Percentiles rank a stretch among this genome's conserved stretches.
These are phyloP conservation scores for Lagocephalus sceleratus DNA, from an alignment of 2,797 vertebrate species.

Conservation along the genomic window DNA sequence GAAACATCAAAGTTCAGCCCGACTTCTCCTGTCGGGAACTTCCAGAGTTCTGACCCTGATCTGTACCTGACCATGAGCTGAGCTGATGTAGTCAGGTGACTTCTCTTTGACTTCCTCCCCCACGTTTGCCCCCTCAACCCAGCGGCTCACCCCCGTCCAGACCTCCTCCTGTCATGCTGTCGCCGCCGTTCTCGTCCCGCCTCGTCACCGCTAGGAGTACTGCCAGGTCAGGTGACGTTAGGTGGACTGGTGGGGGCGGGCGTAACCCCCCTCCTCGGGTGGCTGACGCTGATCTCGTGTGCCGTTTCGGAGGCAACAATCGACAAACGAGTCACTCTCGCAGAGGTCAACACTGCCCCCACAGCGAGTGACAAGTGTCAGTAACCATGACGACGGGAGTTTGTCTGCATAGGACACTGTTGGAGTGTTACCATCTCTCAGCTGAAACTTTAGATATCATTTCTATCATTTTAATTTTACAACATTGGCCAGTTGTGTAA, in stretches of 20 bases:
- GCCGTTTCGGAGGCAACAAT: constrained; percentile 50
- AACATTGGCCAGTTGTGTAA: too few relatives aligned
- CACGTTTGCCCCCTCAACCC: constrained; percentile 45
- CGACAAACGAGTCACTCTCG: constrained; percentile 46
- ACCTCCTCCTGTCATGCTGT: too few relatives aligned
- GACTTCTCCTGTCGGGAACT: background rate
- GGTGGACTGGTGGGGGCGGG: constrained; percentile 53
- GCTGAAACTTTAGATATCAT: too few relatives aligned
- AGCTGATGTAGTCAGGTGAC: too few relatives aligned
- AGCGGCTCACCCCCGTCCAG: constrained; percentile 43
- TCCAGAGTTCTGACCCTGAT: background rate
- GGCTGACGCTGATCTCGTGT: constrained; percentile 57
- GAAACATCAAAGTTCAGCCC: too few relatives aligned
- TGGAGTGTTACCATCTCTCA: too few relatives aligned
- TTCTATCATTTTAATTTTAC: too few relatives aligned
- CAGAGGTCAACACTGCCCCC: constrained; percentile 37
- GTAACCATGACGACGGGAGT: constrained; percentile 1
- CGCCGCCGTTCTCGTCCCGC: too few relatives aligned
- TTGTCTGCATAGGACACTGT: too few relatives aligned
- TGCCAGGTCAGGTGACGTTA: constrained; percentile 31
- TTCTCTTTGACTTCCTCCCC: constrained; percentile 7
- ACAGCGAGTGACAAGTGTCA: constrained; percentile 27
- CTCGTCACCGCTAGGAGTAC: too few relatives aligned
- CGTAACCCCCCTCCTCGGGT: background rate
- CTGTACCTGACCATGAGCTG: too few relatives aligned